Evolutionary conservation across 1,140 invertebrate genomes (phyloP), one percentile per base, ranked within the genome.

Genomic region (Zaprionus capensis): DNA sequence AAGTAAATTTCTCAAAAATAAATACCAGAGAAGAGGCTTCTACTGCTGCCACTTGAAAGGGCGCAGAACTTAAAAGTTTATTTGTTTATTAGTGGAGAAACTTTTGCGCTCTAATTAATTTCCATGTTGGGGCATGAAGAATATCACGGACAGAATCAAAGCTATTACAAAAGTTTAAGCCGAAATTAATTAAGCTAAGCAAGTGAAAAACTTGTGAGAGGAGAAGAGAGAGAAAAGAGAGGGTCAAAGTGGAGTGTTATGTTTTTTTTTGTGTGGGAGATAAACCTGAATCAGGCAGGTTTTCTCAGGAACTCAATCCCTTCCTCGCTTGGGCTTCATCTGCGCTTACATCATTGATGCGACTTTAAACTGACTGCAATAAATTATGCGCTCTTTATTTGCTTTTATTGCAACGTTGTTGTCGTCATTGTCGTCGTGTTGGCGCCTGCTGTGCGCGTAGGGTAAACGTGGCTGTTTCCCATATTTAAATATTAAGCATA

Each of bases 1-100:
- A 84, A 88, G 81, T 84, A 71, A 88, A 84, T 84, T 67, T 76
- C 7, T 6, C 17, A 9, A 24, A 26, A 31, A 28, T 66, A 78
- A 64, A 59, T 71, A 22, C 26, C 36, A 17, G 61, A 44, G 24
- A 55, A 74, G 64, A 76, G 64, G 4, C 20, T 2, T 31, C 28
- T 15, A 22, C 4, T 6, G 2, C 4, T 20, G 2, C 20, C 34
- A 38, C 26, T 36, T 41, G 5, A 14, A 63, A 57, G 53, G 34
- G 4, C 20, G 34, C 46, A 55, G 22, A 49, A 65, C 34, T 57
- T 36, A 20, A 57, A 65, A 65, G 53, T 67, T 62, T 38, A 26
- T 28, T 36, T 55, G 5, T 12, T 31, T 55, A 20, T 65, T 53
- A 56, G 14, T 56, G 31, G 9, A 34, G 9, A 34, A 34, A 28